These are phyloP conservation scores for Pocota personata DNA, from an alignment of 2,888 invertebrate species.

Conservation along the genomic window DNA sequence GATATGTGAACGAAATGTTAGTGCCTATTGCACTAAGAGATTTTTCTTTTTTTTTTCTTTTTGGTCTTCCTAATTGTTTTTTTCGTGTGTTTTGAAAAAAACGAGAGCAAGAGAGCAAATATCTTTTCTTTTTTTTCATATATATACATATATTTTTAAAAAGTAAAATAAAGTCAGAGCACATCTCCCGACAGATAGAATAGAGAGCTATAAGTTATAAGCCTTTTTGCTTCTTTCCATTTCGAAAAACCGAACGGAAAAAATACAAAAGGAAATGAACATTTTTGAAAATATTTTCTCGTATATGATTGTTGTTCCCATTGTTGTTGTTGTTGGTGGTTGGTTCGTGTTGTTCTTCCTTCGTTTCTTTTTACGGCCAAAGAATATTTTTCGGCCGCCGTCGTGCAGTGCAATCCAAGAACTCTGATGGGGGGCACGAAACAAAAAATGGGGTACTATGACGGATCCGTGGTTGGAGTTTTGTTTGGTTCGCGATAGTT, in stretches of 20 bases:
- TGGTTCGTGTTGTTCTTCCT: constrained; percentile 30
- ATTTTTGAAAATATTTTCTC: constrained; percentile 43
- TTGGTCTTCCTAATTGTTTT: neutral
- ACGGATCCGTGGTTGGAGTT: constrained; percentile 54
- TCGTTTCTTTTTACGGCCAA: constrained; percentile 52
- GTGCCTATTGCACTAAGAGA: constrained; percentile 36
- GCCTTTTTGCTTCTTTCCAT: constrained; percentile 17
- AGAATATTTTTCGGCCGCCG: constrained; percentile 63
- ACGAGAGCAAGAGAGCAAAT: constrained; percentile 36
- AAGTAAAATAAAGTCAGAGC: constrained; percentile 37
- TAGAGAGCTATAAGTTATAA: constrained; percentile 27
- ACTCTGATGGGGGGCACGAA: constrained; percentile 72
- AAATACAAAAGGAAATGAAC: constrained; percentile 16
- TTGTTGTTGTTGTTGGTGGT: constrained; percentile 25
- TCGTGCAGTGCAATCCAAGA: constrained; percentile 71
- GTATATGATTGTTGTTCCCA: constrained; percentile 31
- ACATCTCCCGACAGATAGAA: constrained; percentile 20
- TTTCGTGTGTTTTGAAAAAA: constrained; percentile 18
- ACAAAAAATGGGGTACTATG: constrained; percentile 65
- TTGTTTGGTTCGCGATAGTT: constrained; percentile 43
- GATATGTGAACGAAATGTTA: constrained; percentile 25
- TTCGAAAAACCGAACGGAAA: constrained; percentile 23
- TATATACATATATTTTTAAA: constrained; percentile 7
- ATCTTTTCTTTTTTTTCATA: constrained; percentile 9
- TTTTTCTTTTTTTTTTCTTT: neutral